Evolutionary conservation across 2,113 vertebrate species (phyloP), one percentile per base, ranked within the genome.

Genomic region (Apeltes quadracus): DNA sequence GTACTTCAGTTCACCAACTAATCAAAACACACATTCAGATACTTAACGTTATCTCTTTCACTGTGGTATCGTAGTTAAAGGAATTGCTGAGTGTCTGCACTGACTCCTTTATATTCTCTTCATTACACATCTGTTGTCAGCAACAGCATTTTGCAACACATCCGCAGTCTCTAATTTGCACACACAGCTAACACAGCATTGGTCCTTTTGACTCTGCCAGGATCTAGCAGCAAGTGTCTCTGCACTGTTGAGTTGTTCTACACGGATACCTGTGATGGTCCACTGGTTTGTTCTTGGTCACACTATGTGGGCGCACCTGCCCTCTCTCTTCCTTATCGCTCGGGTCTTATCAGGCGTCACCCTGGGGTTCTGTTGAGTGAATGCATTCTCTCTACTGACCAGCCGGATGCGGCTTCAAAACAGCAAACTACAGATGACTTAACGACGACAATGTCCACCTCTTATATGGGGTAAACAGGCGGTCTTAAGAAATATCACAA

Each of bases 171-270:
- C 20, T 51, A 51, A 39, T 22, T 51, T 41, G 53, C n/a, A 25
- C n/a, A 25, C 51, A 25, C 32, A 58, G 34, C 56, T 58, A 58
- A 27, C 57, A 53, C 23, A 53, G 57, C 57, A 71, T 39, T 71
- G 4, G 59, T 38, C 59, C 32, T 59, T 61, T 32, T 0, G 15
- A 70, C 29, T 38, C 1, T 0, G 43, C 29, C 20, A 61, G 10
- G 9, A 54, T 56, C 43, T 70, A 11, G 10, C 20, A 10, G 38
- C 25, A 27, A 48, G 1, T 55, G 29, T 18, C 13, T 72, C 48
- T 44, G 4, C 25, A 34, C 59, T 14, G 48, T 12, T 54, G 36
- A 43, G 16, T 20, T 43, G 58, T 22, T 36, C 41, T 15, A 43
- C 41, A 43, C 41, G 16, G 41, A 15, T 43, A 7, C 15, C 15